phyloP scores from a whole-genome alignment of 2,113 vertebrate genomes.

The Rhinoptilus africanus region DNA sequence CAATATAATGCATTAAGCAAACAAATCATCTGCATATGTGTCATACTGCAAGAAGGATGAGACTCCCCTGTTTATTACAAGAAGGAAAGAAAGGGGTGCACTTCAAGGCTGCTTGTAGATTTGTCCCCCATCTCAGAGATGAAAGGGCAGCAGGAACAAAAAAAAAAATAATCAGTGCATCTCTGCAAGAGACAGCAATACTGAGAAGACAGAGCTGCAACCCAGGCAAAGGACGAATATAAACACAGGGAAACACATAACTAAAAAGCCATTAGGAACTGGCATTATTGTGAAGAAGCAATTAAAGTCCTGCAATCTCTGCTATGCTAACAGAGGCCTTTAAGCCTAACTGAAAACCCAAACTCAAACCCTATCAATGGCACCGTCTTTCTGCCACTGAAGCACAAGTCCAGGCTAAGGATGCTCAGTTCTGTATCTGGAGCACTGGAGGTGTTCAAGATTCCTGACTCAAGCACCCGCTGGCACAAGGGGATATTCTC shows the following conservation, averaged over 20 bases:
- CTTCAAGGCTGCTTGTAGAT: not conserved
- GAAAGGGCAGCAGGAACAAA: not conserved
- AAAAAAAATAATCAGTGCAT: not conserved
- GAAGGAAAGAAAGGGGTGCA: not conserved
- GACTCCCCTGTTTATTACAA: rapidly evolving
- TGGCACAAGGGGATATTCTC: not conserved
- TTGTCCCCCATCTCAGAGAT: not conserved
- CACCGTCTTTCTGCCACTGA: not conserved
- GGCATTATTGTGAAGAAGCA: not conserved
- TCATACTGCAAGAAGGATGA: not conserved
- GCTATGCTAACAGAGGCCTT: not conserved
- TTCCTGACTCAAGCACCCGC: not conserved
- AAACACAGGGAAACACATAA: rapidly evolving
- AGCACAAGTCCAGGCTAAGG: not conserved
- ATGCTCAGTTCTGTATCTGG: not conserved
- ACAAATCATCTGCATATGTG: not conserved
- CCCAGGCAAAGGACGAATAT: not conserved
- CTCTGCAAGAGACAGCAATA: not conserved
- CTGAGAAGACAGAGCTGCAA: not conserved
- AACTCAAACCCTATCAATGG: not conserved
- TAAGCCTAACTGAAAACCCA: not conserved
- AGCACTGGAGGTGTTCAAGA: not conserved
- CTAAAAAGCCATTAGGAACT: not conserved
- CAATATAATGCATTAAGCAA: not conserved
- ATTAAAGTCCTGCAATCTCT: not conserved